Conservation (phyloP, 30 jellyfish, hydroid and myxozoan genomes). For the Morbakka virulenta region DNA sequence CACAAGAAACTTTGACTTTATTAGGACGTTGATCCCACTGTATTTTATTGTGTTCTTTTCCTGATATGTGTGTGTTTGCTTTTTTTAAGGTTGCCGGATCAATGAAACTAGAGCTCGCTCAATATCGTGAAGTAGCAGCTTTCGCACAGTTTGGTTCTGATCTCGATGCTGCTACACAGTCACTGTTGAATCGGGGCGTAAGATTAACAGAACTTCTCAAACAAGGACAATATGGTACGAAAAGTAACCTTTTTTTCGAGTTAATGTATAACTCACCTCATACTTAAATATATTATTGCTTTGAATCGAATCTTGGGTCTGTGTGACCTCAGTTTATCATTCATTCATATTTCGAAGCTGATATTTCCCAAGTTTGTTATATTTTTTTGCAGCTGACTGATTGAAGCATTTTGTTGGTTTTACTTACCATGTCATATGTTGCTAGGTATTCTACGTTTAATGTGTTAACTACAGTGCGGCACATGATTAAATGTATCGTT, state of each 20-base stretch:
- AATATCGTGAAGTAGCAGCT: slow-evolving; percentile 99
- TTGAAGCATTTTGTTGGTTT: no score
- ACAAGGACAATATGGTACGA: slow-evolving; percentile 99
- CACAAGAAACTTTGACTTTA: no score
- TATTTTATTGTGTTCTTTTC: no score
- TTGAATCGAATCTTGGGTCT: not conserved
- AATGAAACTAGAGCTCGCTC: slow-evolving; percentile 99
- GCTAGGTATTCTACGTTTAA: no score
- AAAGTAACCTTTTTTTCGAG: not conserved
- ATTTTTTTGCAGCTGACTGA: no score
- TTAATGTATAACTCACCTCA: not conserved
- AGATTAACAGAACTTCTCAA: slow-evolving; percentile 94
- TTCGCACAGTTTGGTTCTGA: slow-evolving; percentile 99
- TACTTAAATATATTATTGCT: not conserved
- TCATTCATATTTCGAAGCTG: no score
- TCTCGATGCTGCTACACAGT: slow-evolving; percentile 99
- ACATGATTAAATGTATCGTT: no score
- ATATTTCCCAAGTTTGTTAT: no score
- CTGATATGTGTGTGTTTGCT: no score
- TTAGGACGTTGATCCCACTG: no score
- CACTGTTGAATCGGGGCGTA: slow-evolving; percentile 98
- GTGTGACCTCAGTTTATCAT: not conserved
- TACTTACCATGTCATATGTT: no score
- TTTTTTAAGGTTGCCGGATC: slow-evolving; percentile 95
- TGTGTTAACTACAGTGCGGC: no score